These are phyloP conservation scores for Euleptes europaea DNA, from an alignment of 2,113 vertebrate species.

Conservation along the genomic window DNA sequence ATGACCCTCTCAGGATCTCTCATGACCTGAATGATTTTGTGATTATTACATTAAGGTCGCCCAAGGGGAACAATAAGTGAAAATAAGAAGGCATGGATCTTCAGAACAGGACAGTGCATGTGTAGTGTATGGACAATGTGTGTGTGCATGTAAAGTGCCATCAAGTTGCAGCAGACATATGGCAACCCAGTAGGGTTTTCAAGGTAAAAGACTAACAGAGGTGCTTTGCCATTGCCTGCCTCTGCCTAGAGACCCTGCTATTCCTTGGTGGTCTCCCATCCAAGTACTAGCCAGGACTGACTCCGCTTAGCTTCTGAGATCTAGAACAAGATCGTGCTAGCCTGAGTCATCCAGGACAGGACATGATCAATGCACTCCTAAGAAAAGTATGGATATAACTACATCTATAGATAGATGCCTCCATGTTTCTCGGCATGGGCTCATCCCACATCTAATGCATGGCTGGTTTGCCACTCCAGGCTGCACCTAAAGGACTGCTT, in stretches of 20 bases:
- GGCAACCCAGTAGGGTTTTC: no score
- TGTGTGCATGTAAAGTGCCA: no score
- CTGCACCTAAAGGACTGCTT: not conserved
- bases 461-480: not conserved
- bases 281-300: no score
- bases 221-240: no score
- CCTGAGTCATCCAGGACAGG: no score
- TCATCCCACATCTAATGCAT: not conserved
- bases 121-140: not conserved
- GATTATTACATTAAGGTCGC: conserved; percentile 1
- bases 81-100: not conserved
- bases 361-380: not conserved
- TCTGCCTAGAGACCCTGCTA: no score
- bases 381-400: not conserved
- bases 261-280: no score
- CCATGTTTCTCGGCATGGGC: not conserved
- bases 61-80: conserved; percentile 35
- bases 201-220: no score
- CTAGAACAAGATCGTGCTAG: no score
- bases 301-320: no score
- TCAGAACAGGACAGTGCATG: not conserved
- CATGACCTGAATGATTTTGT: conserved; percentile 35
- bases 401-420: not conserved
- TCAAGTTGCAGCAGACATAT: no score
- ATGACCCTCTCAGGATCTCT: conserved; percentile 4